Evolutionary conservation across 2,888 invertebrate species (phyloP).

Genomic region (Athripsodes cinereus): DNA sequence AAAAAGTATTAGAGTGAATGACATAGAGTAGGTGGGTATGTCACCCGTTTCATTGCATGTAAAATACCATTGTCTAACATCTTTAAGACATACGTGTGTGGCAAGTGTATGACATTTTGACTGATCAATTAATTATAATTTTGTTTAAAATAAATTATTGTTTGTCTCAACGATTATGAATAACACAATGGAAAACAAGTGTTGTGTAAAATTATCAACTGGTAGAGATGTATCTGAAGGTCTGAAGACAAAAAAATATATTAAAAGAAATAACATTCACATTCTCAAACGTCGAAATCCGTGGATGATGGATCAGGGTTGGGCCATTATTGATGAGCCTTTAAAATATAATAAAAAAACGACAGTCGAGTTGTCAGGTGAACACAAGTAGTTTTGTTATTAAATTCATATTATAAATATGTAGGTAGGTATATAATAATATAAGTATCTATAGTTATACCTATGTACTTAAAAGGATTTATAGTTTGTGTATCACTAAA

Average conservation of each 20-base stretch:
- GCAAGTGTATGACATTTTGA: not conserved
- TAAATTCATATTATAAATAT: constrained; percentile 23
- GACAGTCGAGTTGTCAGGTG: constrained; percentile 25
- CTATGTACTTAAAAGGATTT: not conserved
- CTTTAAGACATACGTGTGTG: not conserved
- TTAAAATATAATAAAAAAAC: constrained; percentile 25
- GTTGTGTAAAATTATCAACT: not conserved
- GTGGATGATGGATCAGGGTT: constrained; percentile 20
- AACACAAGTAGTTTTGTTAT: constrained; percentile 26
- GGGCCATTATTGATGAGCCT: constrained; percentile 26
- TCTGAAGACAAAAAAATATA: not conserved
- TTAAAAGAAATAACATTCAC: constrained; percentile 10
- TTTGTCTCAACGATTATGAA: not conserved
- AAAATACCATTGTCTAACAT: too few species aligned
- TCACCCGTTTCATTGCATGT: too few species aligned
- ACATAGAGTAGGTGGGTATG: too few species aligned
- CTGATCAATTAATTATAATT: not conserved
- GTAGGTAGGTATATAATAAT: too few species aligned
- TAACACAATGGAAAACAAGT: not conserved
- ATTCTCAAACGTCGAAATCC: not conserved
- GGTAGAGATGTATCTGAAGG: not conserved
- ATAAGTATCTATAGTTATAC: too few species aligned
- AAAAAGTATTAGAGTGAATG: too few species aligned
- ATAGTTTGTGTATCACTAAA: constrained; percentile 9
- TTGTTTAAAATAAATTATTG: constrained; percentile 1